Evolutionary conservation across 35 echinoderm and acorn worm species (phyloP), one percentile per base, ranked within the genome.

Genomic region (Acanthaster planci): DNA sequence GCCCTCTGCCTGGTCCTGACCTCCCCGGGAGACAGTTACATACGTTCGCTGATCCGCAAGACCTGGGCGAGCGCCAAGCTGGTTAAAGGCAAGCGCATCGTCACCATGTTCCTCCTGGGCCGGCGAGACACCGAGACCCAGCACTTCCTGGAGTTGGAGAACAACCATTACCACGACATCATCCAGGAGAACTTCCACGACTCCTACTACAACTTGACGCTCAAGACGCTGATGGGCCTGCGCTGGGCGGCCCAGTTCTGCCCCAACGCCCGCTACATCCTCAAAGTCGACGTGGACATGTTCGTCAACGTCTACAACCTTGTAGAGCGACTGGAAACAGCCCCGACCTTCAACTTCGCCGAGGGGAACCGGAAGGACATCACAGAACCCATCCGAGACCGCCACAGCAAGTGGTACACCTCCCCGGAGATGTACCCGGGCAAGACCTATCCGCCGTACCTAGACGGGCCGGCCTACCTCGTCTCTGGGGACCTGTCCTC

Each of bases 181-280:
- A 86, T 99, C 17, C 76, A 88, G 47, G 89, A 89, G 53, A 83
- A 99, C 59, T 99, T 99, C 67, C 30, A 42, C 18, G 96, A 99
- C 38, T 91, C 92, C 23, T 94, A 93, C 42, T 64, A 85, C 36
- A 99, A 94, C 55, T 53, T 94, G 16, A 94, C 92, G 19, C 86
- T 85, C 21, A 99, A 99, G 36, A 67, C 60, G 5, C 82, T 99
- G 1, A 99, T 99, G 96, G 96, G 92, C 14, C 38, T 99, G 57
- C 90, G 88, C 35, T 99, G 96, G 96, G 82, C 75, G 15, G 86
- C 27, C 26, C 39, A 52, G 7, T 94, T 82, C 79, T 99, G 96
- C 75, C 64, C 75, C 0, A 78, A 88, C 37, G 87, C 87, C 0
- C 17, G 77, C 9, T 99, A 86, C 56, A 75, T 99, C 21, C 78